A percentile compares a stretch with the other conserved stretches of the same genome.
These are phyloP conservation scores for Montipora efflorescens DNA, from an alignment of 64 coral and sea anemone species.

Conservation along the genomic window DNA sequence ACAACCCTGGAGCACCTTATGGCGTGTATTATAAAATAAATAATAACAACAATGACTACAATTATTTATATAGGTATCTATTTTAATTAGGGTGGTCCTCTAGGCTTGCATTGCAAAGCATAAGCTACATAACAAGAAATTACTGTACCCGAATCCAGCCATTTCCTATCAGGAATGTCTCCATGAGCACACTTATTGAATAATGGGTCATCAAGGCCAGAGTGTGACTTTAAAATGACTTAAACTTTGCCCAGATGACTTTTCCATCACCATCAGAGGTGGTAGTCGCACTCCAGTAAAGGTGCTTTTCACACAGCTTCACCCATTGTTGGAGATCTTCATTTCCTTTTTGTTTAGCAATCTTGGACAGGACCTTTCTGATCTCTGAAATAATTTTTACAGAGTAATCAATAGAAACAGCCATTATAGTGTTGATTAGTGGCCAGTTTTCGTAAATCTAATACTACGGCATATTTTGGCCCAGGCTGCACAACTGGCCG, in stretches of 20 bases:
- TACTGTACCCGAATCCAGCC: background rate
- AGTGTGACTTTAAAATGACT: background rate
- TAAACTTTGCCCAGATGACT: background rate
- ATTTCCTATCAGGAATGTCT: background rate
- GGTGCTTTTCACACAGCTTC: background rate
- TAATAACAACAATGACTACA: no score
- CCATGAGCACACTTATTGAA: background rate
- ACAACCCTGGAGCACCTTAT: background rate
- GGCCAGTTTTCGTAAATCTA: background rate
- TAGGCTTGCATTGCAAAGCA: no score
- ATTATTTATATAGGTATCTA: no score
- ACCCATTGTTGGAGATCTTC: background rate
- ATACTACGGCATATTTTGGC: background rate
- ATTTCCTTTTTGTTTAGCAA: background rate
- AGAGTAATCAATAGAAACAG: background rate
- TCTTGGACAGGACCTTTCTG: background rate
- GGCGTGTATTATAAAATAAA: no score
- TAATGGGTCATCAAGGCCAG: background rate
- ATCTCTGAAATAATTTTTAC: background rate
- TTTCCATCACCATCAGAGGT: background rate
- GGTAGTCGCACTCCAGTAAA: background rate
- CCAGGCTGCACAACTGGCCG: background rate
- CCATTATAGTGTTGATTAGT: background rate
- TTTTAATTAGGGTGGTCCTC: no score
- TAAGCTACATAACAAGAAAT: background rate